Conservation (phyloP, 2,888 invertebrate species). For the Petrolisthes manimaculis region DNA sequence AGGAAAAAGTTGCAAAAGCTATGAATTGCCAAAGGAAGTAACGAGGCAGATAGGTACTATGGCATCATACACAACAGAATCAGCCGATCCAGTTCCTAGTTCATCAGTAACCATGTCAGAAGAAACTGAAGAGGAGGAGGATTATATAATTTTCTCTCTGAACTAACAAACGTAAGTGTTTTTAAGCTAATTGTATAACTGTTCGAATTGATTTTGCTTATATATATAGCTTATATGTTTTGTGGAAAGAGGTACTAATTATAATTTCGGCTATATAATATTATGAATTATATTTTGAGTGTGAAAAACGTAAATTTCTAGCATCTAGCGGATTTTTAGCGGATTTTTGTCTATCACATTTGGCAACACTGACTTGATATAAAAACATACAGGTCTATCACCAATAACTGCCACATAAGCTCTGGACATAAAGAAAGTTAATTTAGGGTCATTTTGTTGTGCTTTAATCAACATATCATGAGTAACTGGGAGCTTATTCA, state of each 20-base stretch:
- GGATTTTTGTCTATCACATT: too few relatives aligned
- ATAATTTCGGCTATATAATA: too few relatives aligned
- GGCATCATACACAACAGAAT: slow-evolving; percentile 23
- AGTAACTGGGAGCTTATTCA: not conserved
- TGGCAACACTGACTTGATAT: too few relatives aligned
- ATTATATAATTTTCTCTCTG: slow-evolving; percentile 21
- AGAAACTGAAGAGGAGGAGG: slow-evolving; percentile 16
- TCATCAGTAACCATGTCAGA: not conserved
- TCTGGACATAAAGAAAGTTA: slow-evolving; percentile 7
- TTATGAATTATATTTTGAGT: too few relatives aligned
- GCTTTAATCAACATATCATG: not conserved
- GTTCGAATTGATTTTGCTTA: too few relatives aligned
- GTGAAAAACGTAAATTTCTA: too few relatives aligned
- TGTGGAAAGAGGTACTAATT: too few relatives aligned
- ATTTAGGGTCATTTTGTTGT: too few relatives aligned
- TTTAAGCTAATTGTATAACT: too few relatives aligned
- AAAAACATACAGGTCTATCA: not conserved
- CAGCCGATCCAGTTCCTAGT: slow-evolving; percentile 12
- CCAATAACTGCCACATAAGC: not conserved
- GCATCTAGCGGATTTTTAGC: too few relatives aligned
- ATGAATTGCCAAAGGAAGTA: slow-evolving; percentile 13
- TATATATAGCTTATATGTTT: too few relatives aligned
- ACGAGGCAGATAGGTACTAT: slow-evolving; percentile 18
- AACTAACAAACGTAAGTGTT: too few relatives aligned
- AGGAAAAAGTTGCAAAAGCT: slow-evolving; percentile 5